Base-by-base conservation (phyloP, 1,140 invertebrate genomes). In the Heliothis virescens region DNA sequence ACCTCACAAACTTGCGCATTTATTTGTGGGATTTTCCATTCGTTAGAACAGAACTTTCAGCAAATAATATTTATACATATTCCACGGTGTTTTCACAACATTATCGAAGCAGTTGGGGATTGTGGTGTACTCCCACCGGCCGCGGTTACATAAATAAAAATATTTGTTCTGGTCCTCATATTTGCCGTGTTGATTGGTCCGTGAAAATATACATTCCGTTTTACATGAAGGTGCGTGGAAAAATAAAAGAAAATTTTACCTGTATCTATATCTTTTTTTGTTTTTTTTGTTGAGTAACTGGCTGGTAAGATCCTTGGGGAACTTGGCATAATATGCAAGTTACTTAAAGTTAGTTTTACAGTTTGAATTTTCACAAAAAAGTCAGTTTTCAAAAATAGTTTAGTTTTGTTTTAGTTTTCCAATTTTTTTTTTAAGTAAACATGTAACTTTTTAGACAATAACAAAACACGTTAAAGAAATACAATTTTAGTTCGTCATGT, bases 141-240 rank as follows among this genome's bases (percentile, higher is more conserved):
- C 10, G 3, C 48, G 15, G 13, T n/a, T 34, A 34, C 15, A 55
- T 15, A 50, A 67, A 72, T 34, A 57, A 50, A 48, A 74, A 74
- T 60, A 74, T 60, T 60, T 59, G 18, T 29, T 48, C 48, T 69
- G 55, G 41, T 74, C 41, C 9, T 50, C 11, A 41, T 80, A 52
- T 80, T 74, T 80, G 62, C 60, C 29, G 50, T 75, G 79, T 67
- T 80, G 79, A 80, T 80, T 80, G 79, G 60, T 48, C 26, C 71
- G 72, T 74, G 57, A 72, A 74, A 59, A 60, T 60, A 21, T 74
- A 55, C n/a, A 62, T 48, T 10, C 3, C 16, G 47, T 52, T 71
- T 71, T 53, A 74, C 55, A 62, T 60, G 12, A 47, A 26, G 11
- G 13, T 3, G 29, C 15, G 9, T 10, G 5, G 13, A 57, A 57